These are phyloP conservation scores for Lasiurus cinereus DNA, from an alignment of 2,113 vertebrate species.

Conservation along the genomic window DNA sequence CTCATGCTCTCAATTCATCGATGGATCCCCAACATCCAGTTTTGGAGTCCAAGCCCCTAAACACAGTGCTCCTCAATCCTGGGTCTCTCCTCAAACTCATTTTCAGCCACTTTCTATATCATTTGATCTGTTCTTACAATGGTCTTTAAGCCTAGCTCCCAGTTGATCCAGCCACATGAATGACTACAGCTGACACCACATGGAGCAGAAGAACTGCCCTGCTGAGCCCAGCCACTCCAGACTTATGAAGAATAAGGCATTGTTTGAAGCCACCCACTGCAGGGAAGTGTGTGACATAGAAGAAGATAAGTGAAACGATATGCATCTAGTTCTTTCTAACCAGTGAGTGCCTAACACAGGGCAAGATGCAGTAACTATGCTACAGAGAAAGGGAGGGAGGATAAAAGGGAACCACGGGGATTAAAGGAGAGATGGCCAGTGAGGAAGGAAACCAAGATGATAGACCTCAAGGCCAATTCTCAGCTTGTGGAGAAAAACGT, in stretches of 20 bases:
- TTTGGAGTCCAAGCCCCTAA: not conserved
- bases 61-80: rapidly evolving
- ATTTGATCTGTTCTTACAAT: not conserved
- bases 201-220: not conserved
- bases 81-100: not conserved
- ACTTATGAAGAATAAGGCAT: not conserved
- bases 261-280: not conserved
- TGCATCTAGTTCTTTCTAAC: not conserved
- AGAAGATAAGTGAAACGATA: not conserved
- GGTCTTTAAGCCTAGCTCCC: not conserved
- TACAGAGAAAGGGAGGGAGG: not conserved
- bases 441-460: not conserved
- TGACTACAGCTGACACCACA: not conserved
- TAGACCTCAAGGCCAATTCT: not conserved
- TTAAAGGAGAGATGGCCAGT: not conserved
- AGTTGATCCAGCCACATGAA: not conserved
- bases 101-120: not conserved
- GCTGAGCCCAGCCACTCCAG: not conserved
- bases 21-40: not conserved
- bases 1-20: not conserved
- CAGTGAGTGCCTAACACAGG: not conserved
- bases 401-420: not conserved
- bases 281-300: not conserved
- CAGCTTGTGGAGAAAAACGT: not conserved
- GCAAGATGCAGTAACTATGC: not conserved